Evolutionary conservation across 1,140 invertebrate genomes (phyloP), one percentile per base, ranked within the genome.

Genomic region (Branchinecta lynchi): DNA sequence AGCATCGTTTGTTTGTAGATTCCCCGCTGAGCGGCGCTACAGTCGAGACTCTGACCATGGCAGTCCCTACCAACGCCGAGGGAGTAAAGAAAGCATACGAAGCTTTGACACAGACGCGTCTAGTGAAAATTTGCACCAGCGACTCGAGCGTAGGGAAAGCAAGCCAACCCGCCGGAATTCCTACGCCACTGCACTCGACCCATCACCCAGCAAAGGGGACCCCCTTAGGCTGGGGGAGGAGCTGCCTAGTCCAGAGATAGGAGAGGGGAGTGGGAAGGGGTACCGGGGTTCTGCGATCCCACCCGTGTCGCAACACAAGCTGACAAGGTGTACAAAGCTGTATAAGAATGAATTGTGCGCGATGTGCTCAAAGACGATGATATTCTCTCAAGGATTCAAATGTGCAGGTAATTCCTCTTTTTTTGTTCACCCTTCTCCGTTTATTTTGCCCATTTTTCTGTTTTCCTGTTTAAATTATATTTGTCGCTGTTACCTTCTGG

Each of bases 341-440:
- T 81, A 84, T 1, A 90, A 90, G 76, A 87, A 86, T 68, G 90
- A 93, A 74, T 82, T 84, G 17, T 92, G 89, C 74, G 82, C 84
- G 15, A 86, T 84, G 73, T 92, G 89, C 76, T 82, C 85, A 70
- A 84, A 88, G 74, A 82, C 85, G 65, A 86, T 93, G 82, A 88
- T 92, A 73, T 83, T 90, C 45, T 86, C 86, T 7, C 87, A 90
- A 73, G 90, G 89, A 0, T 87, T 89, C 75, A 88, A 89, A 70
- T 94, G 92, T 76, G 82, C 85, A 70, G 78, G 80, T 81, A 72
- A 79, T 72, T 74, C 8, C 15, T n/a, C 44, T 45, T 21, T 66
- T 10, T 67, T 43, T 68, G 32, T 5, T 5, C 32, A 1, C 32
- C 32, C 5, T 32, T 32, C 32, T 5, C 32, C 32, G 32, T 32